These are phyloP conservation scores for Neolamprologus tretocephalus DNA, from an alignment of 2,113 vertebrate genomes.

Conservation along the genomic window DNA sequence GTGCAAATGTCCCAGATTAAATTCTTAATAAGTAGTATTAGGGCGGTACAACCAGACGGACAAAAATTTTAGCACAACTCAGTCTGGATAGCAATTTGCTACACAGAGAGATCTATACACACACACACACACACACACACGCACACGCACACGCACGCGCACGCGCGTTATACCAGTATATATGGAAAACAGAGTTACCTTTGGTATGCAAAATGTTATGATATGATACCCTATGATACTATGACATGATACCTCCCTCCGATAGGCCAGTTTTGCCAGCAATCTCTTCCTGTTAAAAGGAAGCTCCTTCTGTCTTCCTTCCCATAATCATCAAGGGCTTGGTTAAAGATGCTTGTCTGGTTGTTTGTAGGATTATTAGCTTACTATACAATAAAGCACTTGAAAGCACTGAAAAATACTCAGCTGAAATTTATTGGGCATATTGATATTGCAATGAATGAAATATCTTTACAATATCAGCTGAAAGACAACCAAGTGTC, in stretches of 20 bases:
- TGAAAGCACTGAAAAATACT: background rate
- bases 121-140: fast-evolving
- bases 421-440: background rate
- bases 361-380: background rate
- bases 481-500: background rate
- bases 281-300: background rate
- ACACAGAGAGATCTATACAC: background rate
- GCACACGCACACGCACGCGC: fast-evolving
- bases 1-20: background rate
- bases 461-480: background rate
- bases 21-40: background rate
- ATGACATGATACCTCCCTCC: background rate
- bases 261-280: background rate
- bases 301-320: background rate
- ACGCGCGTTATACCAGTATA: fast-evolving
- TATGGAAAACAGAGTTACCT: background rate
- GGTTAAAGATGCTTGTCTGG: background rate
- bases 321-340: background rate
- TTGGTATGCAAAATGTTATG: background rate
- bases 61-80: background rate
- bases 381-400: background rate
- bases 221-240: background rate
- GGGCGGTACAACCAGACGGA: background rate
- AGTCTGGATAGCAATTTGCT: background rate
- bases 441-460: background rate